These are phyloP conservation scores for Meta bourneti DNA, from an alignment of 2,888 invertebrate genomes.

Conservation along the genomic window DNA sequence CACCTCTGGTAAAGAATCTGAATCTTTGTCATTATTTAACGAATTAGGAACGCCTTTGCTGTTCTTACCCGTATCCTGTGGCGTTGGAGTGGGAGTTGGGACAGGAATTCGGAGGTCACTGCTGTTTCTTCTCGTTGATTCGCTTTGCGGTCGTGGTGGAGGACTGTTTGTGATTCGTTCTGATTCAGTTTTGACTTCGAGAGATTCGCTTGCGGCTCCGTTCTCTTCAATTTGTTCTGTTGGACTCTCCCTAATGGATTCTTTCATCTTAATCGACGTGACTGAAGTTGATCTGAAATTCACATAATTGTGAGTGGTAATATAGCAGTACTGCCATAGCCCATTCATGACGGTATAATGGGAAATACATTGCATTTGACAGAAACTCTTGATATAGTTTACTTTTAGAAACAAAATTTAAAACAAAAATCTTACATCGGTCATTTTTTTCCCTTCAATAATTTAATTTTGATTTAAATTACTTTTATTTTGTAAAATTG, in stretches of 20 bases:
- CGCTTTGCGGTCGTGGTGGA: conserved; percentile 50
- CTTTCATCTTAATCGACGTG: conserved; percentile 42
- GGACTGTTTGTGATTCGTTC: conserved; percentile 53
- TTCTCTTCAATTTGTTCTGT: conserved; percentile 59
- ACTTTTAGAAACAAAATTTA: too few relatives aligned
- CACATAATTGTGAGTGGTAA: not conserved
- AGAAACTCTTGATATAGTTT: too few relatives aligned
- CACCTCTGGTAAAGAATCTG: conserved; percentile 9
- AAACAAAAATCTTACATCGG: too few relatives aligned
- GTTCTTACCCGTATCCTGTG: conserved; percentile 49
- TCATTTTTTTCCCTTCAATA: too few relatives aligned
- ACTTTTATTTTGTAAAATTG: too few relatives aligned
- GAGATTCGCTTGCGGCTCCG: conserved; percentile 1
- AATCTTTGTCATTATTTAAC: conserved; percentile 8
- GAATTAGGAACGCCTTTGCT: not conserved
- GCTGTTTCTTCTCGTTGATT: not conserved
- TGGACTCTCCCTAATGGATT: conserved; percentile 60
- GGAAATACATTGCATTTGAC: too few relatives aligned
- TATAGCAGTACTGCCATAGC: too few relatives aligned
- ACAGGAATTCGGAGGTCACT: conserved; percentile 58
- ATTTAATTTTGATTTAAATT: too few relatives aligned
- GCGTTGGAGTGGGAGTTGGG: conserved; percentile 56
- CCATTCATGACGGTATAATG: too few relatives aligned
- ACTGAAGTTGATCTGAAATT: conserved; percentile 38
- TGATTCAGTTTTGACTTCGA: conserved; percentile 33